phyloP scores from a whole-genome alignment of 2,888 invertebrate species.

The Caenorhabditis sp. region DNA sequence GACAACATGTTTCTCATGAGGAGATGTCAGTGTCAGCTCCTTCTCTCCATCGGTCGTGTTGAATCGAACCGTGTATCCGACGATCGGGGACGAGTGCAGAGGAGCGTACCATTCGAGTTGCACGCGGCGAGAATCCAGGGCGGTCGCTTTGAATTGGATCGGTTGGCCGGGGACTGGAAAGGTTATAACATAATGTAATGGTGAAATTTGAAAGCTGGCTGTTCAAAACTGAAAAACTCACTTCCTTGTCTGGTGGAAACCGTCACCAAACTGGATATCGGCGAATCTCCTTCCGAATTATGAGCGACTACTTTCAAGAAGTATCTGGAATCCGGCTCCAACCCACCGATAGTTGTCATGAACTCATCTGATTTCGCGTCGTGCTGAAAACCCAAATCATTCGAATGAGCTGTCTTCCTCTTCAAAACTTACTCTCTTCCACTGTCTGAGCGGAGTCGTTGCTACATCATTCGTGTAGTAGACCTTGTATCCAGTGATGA shows the following conservation, averaged over 20 bases:
- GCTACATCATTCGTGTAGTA: constrained; percentile 87
- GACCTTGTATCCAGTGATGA: constrained; percentile 90
- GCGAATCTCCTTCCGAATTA: constrained; percentile 96
- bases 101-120: constrained; percentile 95
- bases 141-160: constrained; percentile 91
- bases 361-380: constrained; percentile 77
- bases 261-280: constrained; percentile 95
- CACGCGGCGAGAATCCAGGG: constrained; percentile 93
- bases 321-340: constrained; percentile 73
- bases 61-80: constrained; percentile 94
- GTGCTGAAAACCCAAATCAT: constrained; percentile 69
- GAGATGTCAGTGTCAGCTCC: constrained; percentile 76
- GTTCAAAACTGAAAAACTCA: constrained; percentile 73
- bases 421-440: constrained; percentile 72
- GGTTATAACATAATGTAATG: no score
- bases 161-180: constrained; percentile 95
- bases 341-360: constrained; percentile 74
- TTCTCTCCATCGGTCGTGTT: constrained; percentile 85
- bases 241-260: constrained; percentile 95
- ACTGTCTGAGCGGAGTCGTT: constrained; percentile 54
- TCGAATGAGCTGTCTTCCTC: no score
- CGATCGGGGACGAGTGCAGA: constrained; percentile 69
- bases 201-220: neutral
- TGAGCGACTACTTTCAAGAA: constrained; percentile 94
- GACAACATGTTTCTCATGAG: constrained; percentile 86